Conservation (phyloP, 2,797 vertebrate genomes). For the Halcyon leucocephala region DNA sequence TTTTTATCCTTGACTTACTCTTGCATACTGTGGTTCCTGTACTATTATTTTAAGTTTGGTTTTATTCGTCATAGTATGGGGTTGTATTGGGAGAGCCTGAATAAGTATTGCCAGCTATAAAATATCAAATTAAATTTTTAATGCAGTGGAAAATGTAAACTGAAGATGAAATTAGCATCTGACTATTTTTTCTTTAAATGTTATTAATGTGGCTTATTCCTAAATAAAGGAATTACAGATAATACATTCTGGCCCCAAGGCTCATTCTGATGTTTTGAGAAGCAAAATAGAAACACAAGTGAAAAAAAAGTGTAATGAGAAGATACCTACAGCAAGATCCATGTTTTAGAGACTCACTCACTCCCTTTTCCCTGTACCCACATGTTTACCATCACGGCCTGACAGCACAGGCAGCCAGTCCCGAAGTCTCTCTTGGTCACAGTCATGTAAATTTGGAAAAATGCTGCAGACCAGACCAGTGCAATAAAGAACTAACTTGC, state of each 20-base stretch:
- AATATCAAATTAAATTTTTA: constrained; percentile 36
- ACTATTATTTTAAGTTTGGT: constrained; percentile 17
- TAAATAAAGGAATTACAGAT: not conserved
- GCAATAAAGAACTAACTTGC: constrained; percentile 15
- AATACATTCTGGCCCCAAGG: not conserved
- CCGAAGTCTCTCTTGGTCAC: not conserved
- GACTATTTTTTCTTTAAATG: not conserved
- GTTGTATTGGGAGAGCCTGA: constrained; percentile 20
- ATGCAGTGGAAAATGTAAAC: constrained; percentile 43
- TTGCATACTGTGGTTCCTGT: constrained; percentile 30
- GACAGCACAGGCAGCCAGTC: not conserved
- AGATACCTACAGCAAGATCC: not conserved
- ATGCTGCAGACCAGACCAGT: not conserved
- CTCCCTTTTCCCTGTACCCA: not conserved
- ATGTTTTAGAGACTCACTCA: not conserved
- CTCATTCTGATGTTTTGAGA: not conserved
- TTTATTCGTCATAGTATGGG: constrained; percentile 26
- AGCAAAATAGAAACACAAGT: not conserved
- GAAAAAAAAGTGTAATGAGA: not conserved
- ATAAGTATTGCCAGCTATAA: constrained; percentile 37
- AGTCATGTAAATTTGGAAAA: not conserved
- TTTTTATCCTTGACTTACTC: constrained; percentile 41
- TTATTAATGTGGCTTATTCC: not conserved
- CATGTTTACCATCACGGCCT: not conserved
- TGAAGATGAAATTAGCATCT: constrained; percentile 52